These are phyloP conservation scores for Cheilosia soror DNA, from an alignment of 2,888 invertebrate genomes.

Conservation along the genomic window DNA sequence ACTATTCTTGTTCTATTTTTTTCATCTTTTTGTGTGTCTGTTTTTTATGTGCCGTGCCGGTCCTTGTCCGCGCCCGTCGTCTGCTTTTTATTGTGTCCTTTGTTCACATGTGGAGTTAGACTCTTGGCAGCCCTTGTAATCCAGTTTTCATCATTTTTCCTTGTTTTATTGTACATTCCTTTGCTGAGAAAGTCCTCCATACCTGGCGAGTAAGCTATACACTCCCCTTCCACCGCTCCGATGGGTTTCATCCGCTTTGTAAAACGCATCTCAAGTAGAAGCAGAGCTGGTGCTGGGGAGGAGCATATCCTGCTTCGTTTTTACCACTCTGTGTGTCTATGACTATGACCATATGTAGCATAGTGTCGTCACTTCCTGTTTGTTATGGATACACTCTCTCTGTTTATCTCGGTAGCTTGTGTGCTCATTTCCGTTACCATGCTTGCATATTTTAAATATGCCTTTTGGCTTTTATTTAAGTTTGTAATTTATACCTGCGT, in stretches of 20 bases:
- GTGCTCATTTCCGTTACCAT: slow-evolving; percentile 48
- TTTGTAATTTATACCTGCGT: slow-evolving; percentile 56
- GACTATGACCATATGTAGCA: slow-evolving; percentile 31
- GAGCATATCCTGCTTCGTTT: slow-evolving; percentile 54
- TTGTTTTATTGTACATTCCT: slow-evolving; percentile 42
- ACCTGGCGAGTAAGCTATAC: slow-evolving; percentile 6
- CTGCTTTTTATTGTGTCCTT: slow-evolving; percentile 51
- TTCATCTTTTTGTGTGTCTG: slow-evolving; percentile 20
- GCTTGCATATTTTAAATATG: slow-evolving; percentile 46
- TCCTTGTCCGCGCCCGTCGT: slow-evolving; percentile 17
- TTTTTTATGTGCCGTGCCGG: slow-evolving; percentile 31
- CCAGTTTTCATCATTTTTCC: slow-evolving; percentile 44
- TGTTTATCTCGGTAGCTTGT: slow-evolving; percentile 18
- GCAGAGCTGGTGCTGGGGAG: neutral
- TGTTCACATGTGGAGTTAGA: slow-evolving; percentile 48
- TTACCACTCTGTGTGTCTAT: slow-evolving; percentile 7
- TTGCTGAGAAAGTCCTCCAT: slow-evolving; percentile 29
- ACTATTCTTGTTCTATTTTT: neutral
- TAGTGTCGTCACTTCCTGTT: slow-evolving; percentile 69
- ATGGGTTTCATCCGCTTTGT: slow-evolving; percentile 32
- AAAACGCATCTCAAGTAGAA: slow-evolving; percentile 58
- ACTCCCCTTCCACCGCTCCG: neutral
- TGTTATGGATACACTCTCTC: slow-evolving; percentile 42
- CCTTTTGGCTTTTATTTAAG: slow-evolving; percentile 57
- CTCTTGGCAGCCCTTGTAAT: slow-evolving; percentile 63